Evolutionary conservation across 2,113 vertebrate genomes (phyloP).

Genomic region (Pyxicephalus adspersus): DNA sequence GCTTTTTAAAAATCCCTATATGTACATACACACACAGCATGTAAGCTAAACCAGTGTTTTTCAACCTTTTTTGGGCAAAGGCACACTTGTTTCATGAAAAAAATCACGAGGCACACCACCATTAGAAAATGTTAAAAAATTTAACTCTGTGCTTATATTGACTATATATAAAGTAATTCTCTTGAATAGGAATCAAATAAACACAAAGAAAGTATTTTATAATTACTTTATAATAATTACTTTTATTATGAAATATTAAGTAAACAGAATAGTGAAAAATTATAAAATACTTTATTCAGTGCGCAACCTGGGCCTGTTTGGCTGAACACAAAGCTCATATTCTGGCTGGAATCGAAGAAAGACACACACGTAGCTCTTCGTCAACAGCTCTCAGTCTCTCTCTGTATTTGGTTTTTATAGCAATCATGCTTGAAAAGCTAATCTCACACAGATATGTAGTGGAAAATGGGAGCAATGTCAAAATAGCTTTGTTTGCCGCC

Average conservation of each 20-base stretch:
- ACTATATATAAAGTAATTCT: no score
- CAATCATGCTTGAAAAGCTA: constrained; percentile 40
- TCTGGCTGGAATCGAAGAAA: constrained; percentile 21
- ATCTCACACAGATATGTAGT: constrained; percentile 44
- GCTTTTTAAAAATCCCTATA: not conserved
- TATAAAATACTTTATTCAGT: constrained; percentile 3
- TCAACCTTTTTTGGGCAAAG: no score
- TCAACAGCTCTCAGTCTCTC: constrained; percentile 40
- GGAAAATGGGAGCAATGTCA: constrained; percentile 23
- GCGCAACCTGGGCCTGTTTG: not conserved
- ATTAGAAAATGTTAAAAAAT: no score
- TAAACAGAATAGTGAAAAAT: no score
- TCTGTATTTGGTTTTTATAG: constrained; percentile 17
- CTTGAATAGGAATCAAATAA: no score
- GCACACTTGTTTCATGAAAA: no score
- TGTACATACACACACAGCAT: not conserved
- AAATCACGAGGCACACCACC: no score
- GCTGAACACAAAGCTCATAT: constrained; percentile 20
- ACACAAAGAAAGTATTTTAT: no score
- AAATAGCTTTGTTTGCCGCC: constrained; percentile 28
- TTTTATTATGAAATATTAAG: no score
- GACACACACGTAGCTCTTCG: constrained; percentile 18
- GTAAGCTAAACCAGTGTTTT: no score
- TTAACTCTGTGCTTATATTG: no score
- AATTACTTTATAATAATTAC: no score